Conservation (phyloP, 2,113 vertebrate species). For the Xiphophorus maculatus region DNA sequence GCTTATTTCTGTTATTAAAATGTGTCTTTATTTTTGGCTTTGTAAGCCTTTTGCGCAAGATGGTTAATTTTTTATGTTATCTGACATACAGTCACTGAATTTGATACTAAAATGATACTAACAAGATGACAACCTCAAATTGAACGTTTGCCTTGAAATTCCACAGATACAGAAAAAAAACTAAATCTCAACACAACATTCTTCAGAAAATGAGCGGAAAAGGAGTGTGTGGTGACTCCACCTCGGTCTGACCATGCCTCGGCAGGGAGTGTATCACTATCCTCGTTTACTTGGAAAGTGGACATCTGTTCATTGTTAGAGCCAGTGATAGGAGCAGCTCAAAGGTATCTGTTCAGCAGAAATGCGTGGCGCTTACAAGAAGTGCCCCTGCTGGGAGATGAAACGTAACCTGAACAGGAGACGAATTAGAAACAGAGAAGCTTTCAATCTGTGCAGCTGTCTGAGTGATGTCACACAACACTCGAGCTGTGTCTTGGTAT, state of each 20-base stretch:
- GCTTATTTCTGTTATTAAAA: neutral
- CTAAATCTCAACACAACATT: neutral
- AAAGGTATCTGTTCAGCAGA: constrained; percentile 56
- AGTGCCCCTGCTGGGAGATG: constrained; percentile 40
- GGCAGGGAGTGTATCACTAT: constrained; percentile 38
- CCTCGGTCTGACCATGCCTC: constrained; percentile 20
- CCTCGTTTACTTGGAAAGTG: constrained; percentile 50
- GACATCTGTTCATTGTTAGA: constrained; percentile 78
- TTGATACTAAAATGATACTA: neutral
- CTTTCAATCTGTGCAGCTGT: constrained; percentile 63
- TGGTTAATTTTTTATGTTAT: neutral
- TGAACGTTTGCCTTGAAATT: neutral
- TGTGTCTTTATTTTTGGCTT: too few species aligned
- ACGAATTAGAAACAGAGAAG: constrained; percentile 39
- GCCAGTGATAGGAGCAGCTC: constrained; percentile 49
- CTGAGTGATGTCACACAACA: constrained; percentile 72
- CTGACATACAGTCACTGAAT: neutral
- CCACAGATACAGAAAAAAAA: neutral
- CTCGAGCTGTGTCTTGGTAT: constrained; percentile 64
- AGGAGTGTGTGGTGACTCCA: constrained; percentile 14
- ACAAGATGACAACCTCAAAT: neutral
- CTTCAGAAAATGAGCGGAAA: neutral
- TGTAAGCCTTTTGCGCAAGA: neutral
- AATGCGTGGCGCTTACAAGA: constrained; percentile 62
- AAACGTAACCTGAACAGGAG: constrained; percentile 58